phyloP scores from a whole-genome alignment of 2,113 vertebrate species.

The Aphyosemion australe region DNA sequence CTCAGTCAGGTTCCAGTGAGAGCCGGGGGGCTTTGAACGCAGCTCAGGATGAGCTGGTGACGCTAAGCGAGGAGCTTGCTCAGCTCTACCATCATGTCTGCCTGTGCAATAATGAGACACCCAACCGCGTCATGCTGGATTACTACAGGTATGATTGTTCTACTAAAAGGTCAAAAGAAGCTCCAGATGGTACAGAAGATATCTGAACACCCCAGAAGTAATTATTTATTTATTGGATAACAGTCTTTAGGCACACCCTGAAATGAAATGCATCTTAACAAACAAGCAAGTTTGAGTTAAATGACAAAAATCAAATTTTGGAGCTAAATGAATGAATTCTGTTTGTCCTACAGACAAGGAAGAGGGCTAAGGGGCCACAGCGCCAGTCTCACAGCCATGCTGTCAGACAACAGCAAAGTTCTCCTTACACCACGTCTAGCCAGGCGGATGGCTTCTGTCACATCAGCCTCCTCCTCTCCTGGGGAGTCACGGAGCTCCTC shows the following conservation, averaged over 20 bases:
- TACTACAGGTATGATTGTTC: slow-evolving; percentile 82
- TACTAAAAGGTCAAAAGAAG: background rate
- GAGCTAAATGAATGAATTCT: background rate
- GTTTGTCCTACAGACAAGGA: slow-evolving; percentile 79
- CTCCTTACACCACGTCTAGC: slow-evolving; percentile 90
- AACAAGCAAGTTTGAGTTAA: too few relatives aligned
- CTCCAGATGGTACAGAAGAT: background rate
- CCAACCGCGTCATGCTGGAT: slow-evolving; percentile 96
- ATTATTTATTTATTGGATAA: too few relatives aligned
- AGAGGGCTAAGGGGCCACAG: slow-evolving; percentile 86
- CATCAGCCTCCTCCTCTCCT: slow-evolving; percentile 75
- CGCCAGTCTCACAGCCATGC: slow-evolving; percentile 80
- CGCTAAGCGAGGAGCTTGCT: slow-evolving; percentile 93
- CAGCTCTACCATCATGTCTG: slow-evolving; percentile 98
- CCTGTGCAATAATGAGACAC: slow-evolving; percentile 97
- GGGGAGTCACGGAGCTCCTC: slow-evolving; percentile 80
- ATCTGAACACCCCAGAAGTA: background rate
- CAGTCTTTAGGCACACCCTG: too few relatives aligned
- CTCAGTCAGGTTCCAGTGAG: slow-evolving; percentile 82
- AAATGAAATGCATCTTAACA: too few relatives aligned
- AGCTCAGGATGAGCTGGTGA: slow-evolving; percentile 94
- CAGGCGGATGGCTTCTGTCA: slow-evolving; percentile 82
- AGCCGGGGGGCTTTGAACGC: slow-evolving; percentile 87
- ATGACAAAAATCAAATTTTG: too few relatives aligned
- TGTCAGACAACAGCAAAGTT: slow-evolving; percentile 88